Evolutionary conservation across 1,140 invertebrate species (phyloP).

Genomic region (Steinernema feltiae): DNA sequence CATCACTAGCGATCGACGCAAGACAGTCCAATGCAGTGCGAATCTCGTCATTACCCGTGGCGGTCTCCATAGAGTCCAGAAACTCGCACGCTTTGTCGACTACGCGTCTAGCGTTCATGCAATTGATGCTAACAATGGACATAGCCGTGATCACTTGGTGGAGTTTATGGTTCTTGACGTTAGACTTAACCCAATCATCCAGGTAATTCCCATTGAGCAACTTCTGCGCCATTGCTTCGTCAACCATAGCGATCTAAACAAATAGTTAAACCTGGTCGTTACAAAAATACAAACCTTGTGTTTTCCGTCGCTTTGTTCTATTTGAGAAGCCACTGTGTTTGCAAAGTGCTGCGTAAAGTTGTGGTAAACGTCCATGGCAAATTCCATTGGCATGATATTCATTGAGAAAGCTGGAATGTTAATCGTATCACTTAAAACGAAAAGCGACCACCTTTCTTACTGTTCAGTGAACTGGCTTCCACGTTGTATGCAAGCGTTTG

Average conservation of each 20-base stretch:
- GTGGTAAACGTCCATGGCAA: slow-evolving; percentile 8
- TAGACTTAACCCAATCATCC: not conserved
- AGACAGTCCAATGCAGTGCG: slow-evolving; percentile 34
- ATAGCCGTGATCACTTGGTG: slow-evolving; percentile 24
- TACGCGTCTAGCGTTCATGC: slow-evolving; percentile 37
- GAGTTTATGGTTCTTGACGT: not conserved
- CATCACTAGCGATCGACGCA: slow-evolving; percentile 32
- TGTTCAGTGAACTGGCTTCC: not conserved
- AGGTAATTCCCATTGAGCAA: not conserved
- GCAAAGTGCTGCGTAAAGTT: slow-evolving; percentile 5
- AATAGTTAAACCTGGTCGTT: not conserved
- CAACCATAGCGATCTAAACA: not conserved
- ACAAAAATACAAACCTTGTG: not conserved
- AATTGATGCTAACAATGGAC: slow-evolving; percentile 35
- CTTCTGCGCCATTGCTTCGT: not conserved
- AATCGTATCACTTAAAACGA: not conserved
- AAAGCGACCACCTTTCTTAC: not conserved
- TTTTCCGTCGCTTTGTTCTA: not conserved
- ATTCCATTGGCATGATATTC: slow-evolving; percentile 4
- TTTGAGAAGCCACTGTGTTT: not conserved
- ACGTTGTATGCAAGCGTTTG: not conserved
- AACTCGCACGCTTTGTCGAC: slow-evolving; percentile 40
- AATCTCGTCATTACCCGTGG: slow-evolving; percentile 36
- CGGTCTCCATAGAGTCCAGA: slow-evolving; percentile 31
- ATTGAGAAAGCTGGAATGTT: not conserved